These are phyloP conservation scores for Trichomalopsis sarcophagae DNA, from an alignment of 1,140 invertebrate genomes.

Conservation along the genomic window DNA sequence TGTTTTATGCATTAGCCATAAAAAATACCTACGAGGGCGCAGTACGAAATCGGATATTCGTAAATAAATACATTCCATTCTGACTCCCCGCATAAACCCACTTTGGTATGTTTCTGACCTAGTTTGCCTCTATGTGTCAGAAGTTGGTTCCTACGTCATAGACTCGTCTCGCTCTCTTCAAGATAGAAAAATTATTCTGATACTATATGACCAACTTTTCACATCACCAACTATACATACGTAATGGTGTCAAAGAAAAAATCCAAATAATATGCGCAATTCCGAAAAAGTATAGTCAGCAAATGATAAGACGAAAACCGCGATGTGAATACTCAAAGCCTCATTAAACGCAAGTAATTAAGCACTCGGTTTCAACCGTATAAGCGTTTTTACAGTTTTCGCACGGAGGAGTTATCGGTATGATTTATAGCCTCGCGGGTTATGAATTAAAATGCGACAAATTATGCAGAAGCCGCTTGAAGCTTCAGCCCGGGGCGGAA, in stretches of 20 bases:
- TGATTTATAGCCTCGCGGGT: background rate
- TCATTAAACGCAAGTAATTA: background rate
- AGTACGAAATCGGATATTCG: background rate
- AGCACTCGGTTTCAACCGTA: background rate
- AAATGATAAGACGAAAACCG: too few species aligned
- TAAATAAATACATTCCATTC: background rate
- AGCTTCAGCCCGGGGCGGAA: background rate
- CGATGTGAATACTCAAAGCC: too few species aligned
- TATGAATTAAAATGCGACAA: conserved; percentile 27
- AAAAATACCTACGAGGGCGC: background rate
- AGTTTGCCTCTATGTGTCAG: background rate
- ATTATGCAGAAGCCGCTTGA: background rate
- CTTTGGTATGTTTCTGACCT: background rate
- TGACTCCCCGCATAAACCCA: background rate
- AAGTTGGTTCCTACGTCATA: background rate
- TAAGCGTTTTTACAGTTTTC: background rate
- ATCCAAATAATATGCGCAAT: too few species aligned
- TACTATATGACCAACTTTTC: background rate
- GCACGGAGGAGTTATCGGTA: background rate
- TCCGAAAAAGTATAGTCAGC: too few species aligned
- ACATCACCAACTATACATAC: too few species aligned
- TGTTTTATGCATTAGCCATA: background rate
- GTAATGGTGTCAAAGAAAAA: too few species aligned
- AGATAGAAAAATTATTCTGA: background rate
- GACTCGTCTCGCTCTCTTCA: background rate